Evolutionary conservation across 2,113 vertebrate genomes (phyloP).

Genomic region (Anarrhichthys ocellatus): DNA sequence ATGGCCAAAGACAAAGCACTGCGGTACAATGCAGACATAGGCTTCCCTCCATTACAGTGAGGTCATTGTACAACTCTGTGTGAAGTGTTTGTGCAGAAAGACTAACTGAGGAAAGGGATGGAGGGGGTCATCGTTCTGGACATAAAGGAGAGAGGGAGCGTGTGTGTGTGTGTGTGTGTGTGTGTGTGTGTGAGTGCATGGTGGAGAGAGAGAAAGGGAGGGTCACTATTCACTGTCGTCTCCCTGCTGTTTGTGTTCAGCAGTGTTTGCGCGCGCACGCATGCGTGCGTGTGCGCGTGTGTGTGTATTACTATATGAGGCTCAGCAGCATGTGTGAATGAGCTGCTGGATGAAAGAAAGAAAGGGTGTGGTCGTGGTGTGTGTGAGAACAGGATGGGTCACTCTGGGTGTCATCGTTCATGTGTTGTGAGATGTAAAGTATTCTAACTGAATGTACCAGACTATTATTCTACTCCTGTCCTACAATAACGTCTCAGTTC

Average conservation of each 20-base stretch:
- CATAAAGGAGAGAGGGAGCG: background rate
- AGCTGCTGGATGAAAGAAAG: conserved; percentile 4
- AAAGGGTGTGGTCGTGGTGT: conserved; percentile 32
- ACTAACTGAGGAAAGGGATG: conserved; percentile 57
- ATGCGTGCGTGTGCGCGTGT: background rate
- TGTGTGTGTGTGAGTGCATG: conserved; percentile 6
- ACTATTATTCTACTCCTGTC: background rate
- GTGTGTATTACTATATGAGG: background rate
- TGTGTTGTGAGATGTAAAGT: conserved; percentile 10
- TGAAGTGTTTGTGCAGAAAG: conserved; percentile 72
- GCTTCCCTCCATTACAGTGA: conserved; percentile 68
- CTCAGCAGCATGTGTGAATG: conserved; percentile 29
- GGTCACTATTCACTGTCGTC: conserved; percentile 35
- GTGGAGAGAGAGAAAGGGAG: conserved; percentile 12
- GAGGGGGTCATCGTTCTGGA: conserved; percentile 11
- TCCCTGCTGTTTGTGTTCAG: conserved; percentile 40
- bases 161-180: background rate
- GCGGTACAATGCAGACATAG: conserved; percentile 66
- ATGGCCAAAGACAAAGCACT: conserved; percentile 60
- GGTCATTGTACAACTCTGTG: conserved; percentile 73
- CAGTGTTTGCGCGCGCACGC: too few relatives aligned
- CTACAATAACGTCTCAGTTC: background rate
- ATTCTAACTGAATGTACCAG: conserved; percentile 3
- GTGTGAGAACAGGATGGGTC: conserved; percentile 24
- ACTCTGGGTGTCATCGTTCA: conserved; percentile 20